A percentile compares a stretch with the other conserved stretches of the same genome.
Evolutionary conservation across 2,888 invertebrate species (phyloP).

Genomic region (Furcula furcula): DNA sequence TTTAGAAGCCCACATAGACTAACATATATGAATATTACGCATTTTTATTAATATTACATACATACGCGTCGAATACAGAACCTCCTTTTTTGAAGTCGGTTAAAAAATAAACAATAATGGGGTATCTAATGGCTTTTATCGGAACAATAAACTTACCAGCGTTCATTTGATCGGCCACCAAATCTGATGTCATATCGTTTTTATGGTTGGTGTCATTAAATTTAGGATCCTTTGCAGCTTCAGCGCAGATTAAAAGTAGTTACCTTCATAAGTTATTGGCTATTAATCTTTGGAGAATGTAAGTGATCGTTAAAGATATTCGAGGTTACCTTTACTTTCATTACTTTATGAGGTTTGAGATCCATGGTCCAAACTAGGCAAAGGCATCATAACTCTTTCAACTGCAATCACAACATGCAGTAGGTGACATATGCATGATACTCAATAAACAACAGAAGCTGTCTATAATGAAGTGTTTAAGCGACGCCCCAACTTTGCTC

Average conservation of each 20-base stretch:
- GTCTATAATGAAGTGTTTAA: constrained; percentile 41
- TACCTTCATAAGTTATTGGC: constrained; percentile 19
- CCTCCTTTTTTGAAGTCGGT: no score
- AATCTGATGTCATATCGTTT: constrained; percentile 44
- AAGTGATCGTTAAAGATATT: constrained; percentile 7
- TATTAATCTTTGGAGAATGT: constrained; percentile 14
- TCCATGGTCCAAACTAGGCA: no score
- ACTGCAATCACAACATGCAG: no score
- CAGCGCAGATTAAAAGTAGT: constrained; percentile 19
- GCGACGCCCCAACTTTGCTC: constrained; percentile 13
- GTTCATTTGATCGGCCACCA: constrained; percentile 34
- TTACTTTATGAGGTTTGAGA: no score
- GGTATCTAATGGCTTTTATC: constrained; percentile 46
- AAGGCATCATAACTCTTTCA: no score
- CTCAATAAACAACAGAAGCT: no score
- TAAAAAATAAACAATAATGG: constrained; percentile 39
- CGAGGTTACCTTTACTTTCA: no score
- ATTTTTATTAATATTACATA: no score
- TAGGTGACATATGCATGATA: no score
- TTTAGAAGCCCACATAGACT: no score
- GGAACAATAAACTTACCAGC: constrained; percentile 36
- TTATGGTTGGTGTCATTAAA: constrained; percentile 38
- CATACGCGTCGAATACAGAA: no score
- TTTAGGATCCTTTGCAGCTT: constrained; percentile 14
- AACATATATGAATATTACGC: no score